Conservation (phyloP, 2,797 vertebrate species). For the Rhinoraja longicauda region DNA sequence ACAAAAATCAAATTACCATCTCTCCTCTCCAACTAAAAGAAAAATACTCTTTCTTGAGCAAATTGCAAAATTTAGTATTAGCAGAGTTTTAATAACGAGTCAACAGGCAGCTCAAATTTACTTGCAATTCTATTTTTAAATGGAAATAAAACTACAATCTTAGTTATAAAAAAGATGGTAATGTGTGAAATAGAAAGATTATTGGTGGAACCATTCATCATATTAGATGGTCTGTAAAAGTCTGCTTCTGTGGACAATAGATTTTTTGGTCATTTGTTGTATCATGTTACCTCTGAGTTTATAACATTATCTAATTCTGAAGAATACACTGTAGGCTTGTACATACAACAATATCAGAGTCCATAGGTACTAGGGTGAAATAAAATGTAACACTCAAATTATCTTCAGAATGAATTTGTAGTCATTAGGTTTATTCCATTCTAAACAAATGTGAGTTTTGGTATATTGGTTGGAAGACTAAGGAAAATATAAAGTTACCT, state of each 20-base stretch:
- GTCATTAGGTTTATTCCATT: too few species aligned
- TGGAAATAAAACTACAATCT: neutral
- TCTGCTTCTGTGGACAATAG: neutral
- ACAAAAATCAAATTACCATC: neutral
- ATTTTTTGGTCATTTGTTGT: neutral
- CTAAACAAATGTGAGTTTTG: too few species aligned
- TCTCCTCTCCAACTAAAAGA: neutral
- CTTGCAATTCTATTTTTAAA: neutral
- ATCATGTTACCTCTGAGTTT: neutral
- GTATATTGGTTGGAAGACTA: too few species aligned
- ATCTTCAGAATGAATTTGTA: neutral
- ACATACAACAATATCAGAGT: neutral
- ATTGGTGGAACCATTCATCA: neutral
- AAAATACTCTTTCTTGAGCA: neutral
- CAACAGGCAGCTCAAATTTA: neutral
- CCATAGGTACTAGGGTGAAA: neutral
- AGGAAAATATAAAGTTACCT: too few species aligned
- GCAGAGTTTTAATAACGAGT: neutral
- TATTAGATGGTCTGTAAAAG: conserved; percentile 4
- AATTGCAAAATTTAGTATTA: neutral
- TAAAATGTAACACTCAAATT: neutral
- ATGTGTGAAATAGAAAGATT: neutral
- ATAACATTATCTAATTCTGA: neutral
- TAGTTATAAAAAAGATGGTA: neutral
- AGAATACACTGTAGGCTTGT: neutral